Evolutionary conservation across 2,888 invertebrate species (phyloP).

Genomic region (Rosalia funebris): DNA sequence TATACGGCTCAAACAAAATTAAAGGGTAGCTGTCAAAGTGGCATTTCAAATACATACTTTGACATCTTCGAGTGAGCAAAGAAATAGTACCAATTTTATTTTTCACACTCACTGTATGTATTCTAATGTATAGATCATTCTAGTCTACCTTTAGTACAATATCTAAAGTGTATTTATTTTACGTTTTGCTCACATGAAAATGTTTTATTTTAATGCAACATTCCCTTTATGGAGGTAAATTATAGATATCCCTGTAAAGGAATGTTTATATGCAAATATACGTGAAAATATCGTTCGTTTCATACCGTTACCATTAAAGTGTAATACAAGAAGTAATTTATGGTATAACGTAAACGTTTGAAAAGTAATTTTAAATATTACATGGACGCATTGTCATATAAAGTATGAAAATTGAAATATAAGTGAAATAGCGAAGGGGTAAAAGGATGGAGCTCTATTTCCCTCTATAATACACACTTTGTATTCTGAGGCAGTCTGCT

Average conservation of each 20-base stretch:
- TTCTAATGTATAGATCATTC: too few species aligned
- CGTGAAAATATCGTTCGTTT: conserved; percentile 31
- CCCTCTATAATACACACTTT: conserved; percentile 61
- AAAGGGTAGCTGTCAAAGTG: too few species aligned
- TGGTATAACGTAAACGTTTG: conserved; percentile 43
- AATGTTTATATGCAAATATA: conserved; percentile 24
- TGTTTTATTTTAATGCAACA: neutral
- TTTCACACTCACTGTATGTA: too few species aligned
- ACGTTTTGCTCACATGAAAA: neutral
- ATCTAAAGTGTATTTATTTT: too few species aligned
- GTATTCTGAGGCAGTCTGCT: conserved; percentile 60
- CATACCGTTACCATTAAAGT: conserved; percentile 34
- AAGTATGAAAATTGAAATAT: conserved; percentile 62
- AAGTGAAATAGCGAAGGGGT: conserved; percentile 55
- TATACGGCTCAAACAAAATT: too few species aligned
- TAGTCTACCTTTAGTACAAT: too few species aligned
- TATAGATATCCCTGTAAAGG: conserved; percentile 11
- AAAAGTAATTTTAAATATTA: conserved; percentile 54
- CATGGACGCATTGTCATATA: conserved; percentile 53
- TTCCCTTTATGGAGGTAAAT: conserved; percentile 3
- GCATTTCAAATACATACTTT: too few species aligned
- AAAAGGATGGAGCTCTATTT: conserved; percentile 57
- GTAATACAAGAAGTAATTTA: conserved; percentile 34
- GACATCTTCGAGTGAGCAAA: too few species aligned
- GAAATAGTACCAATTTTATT: too few species aligned